Evolutionary conservation across 2,113 vertebrate genomes (phyloP).

Genomic region (Hylia prasina): DNA sequence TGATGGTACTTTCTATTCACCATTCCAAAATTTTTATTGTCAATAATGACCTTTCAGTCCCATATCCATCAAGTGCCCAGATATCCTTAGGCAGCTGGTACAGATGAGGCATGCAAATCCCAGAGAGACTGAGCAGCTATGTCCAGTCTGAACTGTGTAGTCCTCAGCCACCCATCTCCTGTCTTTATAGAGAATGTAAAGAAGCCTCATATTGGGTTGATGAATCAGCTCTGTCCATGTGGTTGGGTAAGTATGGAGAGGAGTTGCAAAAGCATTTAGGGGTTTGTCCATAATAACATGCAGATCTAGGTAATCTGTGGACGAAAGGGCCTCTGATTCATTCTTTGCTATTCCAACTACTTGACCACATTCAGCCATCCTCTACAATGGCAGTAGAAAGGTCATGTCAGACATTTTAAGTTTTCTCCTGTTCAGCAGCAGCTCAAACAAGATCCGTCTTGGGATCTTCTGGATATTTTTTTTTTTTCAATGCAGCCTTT

Average conservation of each 20-base stretch:
- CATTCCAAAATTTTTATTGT: background rate
- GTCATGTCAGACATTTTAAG: background rate
- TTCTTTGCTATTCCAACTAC: background rate
- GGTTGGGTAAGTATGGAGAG: background rate
- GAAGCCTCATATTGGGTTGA: background rate
- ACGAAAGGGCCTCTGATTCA: background rate
- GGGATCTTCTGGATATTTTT: background rate
- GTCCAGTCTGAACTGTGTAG: background rate
- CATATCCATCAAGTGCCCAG: background rate
- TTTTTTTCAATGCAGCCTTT: background rate
- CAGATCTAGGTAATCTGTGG: background rate
- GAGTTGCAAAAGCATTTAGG: background rate
- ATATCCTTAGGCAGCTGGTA: background rate
- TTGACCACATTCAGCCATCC: background rate
- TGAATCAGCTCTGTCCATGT: background rate
- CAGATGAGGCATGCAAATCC: background rate
- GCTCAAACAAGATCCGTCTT: background rate
- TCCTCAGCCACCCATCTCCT: background rate
- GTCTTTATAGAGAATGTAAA: background rate
- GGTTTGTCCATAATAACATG: background rate
- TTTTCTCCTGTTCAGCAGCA: background rate
- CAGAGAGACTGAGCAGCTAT: accelerated
- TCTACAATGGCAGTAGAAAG: background rate
- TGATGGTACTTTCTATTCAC: background rate
- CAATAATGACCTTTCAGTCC: background rate